Evolutionary conservation across 2,113 vertebrate species (phyloP).

Genomic region (Chionodraco myersi): DNA sequence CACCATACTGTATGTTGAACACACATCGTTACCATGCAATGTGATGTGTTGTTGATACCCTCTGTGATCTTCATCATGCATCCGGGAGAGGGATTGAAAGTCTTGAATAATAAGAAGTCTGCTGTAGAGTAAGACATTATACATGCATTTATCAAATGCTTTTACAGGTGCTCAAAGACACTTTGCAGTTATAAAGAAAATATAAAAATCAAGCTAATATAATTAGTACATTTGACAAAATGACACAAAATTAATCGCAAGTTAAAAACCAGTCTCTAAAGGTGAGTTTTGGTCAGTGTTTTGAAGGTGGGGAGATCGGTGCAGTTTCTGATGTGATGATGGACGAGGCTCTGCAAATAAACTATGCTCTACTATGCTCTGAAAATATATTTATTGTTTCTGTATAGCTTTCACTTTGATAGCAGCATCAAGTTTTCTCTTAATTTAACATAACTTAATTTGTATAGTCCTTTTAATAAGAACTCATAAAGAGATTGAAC

Average conservation of each 20-base stretch:
- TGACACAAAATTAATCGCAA: too few relatives aligned
- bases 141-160: neutral
- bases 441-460: neutral
- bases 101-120: constrained; percentile 4
- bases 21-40: constrained; percentile 17
- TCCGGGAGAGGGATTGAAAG: neutral
- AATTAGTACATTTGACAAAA: too few relatives aligned
- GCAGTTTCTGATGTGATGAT: too few relatives aligned
- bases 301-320: too few relatives aligned
- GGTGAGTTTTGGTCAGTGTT: too few relatives aligned
- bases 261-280: too few relatives aligned
- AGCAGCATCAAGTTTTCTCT: neutral
- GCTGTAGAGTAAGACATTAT: neutral
- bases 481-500: neutral
- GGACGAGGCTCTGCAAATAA: neutral
- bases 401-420: neutral
- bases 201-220: too few relatives aligned
- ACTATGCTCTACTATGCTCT: neutral
- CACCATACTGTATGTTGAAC: constrained; percentile 35
- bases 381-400: neutral
- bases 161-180: neutral
- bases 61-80: constrained; percentile 23
- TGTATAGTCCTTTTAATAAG: neutral
- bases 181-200: too few relatives aligned
- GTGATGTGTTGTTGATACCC: constrained; percentile 14